Evolutionary conservation across 2,113 vertebrate genomes (phyloP).

Genomic region (Globicephala melas): DNA sequence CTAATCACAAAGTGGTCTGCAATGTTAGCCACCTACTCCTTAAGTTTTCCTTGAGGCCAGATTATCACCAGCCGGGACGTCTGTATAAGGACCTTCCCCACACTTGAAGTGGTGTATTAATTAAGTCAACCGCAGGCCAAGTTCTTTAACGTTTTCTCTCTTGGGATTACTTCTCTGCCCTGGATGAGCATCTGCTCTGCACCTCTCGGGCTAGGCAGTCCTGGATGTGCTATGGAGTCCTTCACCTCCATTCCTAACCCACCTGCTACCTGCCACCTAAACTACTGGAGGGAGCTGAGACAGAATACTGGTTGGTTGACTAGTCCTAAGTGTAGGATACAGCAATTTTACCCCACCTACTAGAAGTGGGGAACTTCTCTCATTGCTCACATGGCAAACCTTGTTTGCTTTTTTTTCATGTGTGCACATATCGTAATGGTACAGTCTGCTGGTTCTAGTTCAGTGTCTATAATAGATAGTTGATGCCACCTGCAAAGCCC

Average conservation of each 20-base stretch:
- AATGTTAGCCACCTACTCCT: background rate
- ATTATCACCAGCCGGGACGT: background rate
- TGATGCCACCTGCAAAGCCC: background rate
- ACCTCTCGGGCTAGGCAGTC: background rate
- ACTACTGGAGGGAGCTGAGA: background rate
- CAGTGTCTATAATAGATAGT: background rate
- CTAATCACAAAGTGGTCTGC: background rate
- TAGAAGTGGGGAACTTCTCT: background rate
- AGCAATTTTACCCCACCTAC: background rate
- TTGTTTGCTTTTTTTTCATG: background rate
- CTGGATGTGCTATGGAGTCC: background rate
- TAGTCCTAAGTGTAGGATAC: background rate
- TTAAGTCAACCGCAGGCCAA: background rate
- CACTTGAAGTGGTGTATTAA: background rate
- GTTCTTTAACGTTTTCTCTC: background rate
- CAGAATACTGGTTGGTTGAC: background rate
- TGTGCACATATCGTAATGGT: background rate
- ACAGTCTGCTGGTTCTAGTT: background rate
- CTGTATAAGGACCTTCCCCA: background rate
- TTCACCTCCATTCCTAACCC: background rate
- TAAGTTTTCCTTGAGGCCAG: background rate
- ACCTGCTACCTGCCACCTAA: background rate
- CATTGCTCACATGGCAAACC: background rate
- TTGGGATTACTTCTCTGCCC: background rate
- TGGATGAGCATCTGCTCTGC: background rate